Evolutionary conservation across 2,113 vertebrate species (phyloP).

Genomic region (Condylura cristata): DNA sequence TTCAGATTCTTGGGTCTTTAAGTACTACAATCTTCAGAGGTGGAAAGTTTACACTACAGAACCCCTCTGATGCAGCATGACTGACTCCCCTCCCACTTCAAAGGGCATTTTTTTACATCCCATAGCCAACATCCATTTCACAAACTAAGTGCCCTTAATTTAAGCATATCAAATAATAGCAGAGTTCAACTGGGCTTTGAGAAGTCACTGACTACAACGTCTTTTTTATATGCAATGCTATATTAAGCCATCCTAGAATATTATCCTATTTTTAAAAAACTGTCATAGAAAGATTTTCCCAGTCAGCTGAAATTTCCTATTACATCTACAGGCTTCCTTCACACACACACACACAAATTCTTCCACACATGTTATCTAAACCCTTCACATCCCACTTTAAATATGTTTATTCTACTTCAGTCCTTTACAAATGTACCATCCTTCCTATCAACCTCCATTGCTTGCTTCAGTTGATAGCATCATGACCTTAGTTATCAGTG

Average conservation of each 20-base stretch:
- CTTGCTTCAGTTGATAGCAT: neutral
- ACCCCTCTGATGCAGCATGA: neutral
- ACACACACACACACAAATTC: neutral
- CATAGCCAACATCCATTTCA: neutral
- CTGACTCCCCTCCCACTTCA: neutral
- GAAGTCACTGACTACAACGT: neutral
- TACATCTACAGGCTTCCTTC: neutral
- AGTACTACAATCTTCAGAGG: neutral
- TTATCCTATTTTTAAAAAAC: neutral
- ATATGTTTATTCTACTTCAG: neutral
- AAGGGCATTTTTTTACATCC: constrained; percentile 13
- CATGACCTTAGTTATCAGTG: neutral
- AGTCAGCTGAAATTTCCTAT: neutral
- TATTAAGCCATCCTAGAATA: neutral
- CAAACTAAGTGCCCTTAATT: neutral
- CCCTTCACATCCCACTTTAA: neutral
- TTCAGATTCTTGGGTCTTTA: constrained; percentile 17
- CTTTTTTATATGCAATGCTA: neutral
- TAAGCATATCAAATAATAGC: constrained; percentile 35
- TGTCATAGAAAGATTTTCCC: neutral
- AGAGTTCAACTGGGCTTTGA: neutral
- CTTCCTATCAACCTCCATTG: neutral
- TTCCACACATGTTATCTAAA: neutral
- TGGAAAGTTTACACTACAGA: neutral
- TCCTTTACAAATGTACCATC: neutral